Evolutionary conservation across 2,113 vertebrate species (phyloP).

Genomic region (Notechis scutatus): DNA sequence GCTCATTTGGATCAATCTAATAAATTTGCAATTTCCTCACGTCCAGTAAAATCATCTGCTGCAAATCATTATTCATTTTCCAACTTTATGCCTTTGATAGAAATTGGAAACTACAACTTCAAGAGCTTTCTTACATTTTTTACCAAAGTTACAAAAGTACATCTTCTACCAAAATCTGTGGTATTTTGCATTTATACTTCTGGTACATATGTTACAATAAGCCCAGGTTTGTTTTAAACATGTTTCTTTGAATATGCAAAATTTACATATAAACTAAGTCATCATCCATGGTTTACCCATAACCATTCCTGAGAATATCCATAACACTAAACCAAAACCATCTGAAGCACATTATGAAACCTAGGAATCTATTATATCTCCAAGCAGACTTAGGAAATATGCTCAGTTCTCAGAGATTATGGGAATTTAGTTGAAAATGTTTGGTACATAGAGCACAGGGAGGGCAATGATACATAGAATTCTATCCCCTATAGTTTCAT

Average conservation of each 20-base stretch:
- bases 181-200: too few relatives aligned
- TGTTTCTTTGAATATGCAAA: too few relatives aligned
- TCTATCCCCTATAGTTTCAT: not conserved
- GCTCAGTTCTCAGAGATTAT: not conserved
- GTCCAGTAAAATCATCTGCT: not conserved
- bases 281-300: too few relatives aligned
- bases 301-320: too few relatives aligned
- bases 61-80: not conserved
- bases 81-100: not conserved
- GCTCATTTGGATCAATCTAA: slow-evolving; percentile 2
- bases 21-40: not conserved
- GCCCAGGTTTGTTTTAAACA: too few relatives aligned
- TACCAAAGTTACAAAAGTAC: not conserved
- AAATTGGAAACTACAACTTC: not conserved
- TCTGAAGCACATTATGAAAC: too few relatives aligned
- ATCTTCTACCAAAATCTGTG: not conserved
- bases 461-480: not conserved
- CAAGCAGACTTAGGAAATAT: not conserved
- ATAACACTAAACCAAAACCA: too few relatives aligned
- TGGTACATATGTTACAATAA: too few relatives aligned
- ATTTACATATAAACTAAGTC: too few relatives aligned
- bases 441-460: not conserved
- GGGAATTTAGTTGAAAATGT: not conserved
- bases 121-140: not conserved
- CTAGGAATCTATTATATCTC: not conserved